Conservation (phyloP, 2,888 invertebrate genomes). For the Dicycla oo region DNA sequence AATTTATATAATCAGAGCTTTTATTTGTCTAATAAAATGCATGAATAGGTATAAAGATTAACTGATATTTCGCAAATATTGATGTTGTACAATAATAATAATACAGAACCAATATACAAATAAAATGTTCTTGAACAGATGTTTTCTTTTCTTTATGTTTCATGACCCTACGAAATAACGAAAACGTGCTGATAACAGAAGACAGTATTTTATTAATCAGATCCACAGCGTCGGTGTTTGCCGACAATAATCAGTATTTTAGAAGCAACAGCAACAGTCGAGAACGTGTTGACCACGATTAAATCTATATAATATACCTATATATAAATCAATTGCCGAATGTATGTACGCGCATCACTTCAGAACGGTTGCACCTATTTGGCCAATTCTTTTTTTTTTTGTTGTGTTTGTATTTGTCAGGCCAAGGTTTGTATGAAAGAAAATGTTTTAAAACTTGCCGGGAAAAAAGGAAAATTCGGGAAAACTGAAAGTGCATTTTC, state of each 20-base stretch:
- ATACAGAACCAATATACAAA: constrained; percentile 78
- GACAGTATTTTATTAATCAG: constrained; percentile 5
- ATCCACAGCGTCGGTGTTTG: neutral
- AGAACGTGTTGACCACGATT: constrained; percentile 6
- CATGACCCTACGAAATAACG: neutral
- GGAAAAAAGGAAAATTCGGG: no score
- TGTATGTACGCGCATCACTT: no score
- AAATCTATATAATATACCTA: no score
- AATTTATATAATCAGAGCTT: constrained; percentile 68
- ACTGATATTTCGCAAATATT: constrained; percentile 66
- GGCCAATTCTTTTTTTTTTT: no score
- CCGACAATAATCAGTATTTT: neutral
- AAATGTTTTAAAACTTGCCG: no score
- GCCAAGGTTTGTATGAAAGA: no score
- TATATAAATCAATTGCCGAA: no score
- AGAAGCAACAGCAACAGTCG: no score
- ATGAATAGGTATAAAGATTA: constrained; percentile 57
- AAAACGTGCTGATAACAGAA: constrained; percentile 4
- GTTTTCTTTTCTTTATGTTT: constrained; percentile 27
- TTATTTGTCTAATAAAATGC: constrained; percentile 65
- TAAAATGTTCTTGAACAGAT: constrained; percentile 68
- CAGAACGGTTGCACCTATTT: no score
- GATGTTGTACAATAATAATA: constrained; percentile 70
- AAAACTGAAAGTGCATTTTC: no score
- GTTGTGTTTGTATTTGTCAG: no score